Conservation (phyloP, 1,140 invertebrate species). For the Dufourea novaeangliae region DNA sequence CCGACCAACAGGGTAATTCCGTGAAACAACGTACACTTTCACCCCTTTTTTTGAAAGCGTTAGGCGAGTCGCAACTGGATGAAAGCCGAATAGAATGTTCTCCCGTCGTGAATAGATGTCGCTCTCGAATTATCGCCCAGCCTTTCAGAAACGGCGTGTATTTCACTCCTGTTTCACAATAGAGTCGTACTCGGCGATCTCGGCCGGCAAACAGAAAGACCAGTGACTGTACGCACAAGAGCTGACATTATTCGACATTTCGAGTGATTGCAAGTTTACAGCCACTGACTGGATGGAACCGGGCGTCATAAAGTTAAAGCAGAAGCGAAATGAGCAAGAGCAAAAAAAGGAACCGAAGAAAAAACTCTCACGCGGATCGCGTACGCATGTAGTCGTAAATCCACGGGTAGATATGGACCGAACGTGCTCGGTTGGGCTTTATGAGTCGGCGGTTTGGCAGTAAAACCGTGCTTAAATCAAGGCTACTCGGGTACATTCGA, state of each 20-base stretch:
- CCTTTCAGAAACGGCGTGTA: constrained; percentile 17
- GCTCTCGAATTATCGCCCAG: constrained; percentile 15
- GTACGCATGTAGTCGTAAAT: constrained; percentile 56
- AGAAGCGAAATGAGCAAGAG: not conserved
- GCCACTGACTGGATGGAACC: constrained; percentile 30
- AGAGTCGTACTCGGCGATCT: not conserved
- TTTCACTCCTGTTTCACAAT: not conserved
- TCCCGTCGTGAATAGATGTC: constrained; percentile 19
- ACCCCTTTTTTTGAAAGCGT: not conserved
- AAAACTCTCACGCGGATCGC: constrained; percentile 27
- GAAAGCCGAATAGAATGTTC: constrained; percentile 1
- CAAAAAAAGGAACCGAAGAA: not conserved
- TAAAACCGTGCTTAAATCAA: constrained; percentile 53
- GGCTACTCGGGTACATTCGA: constrained; percentile 11
- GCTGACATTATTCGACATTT: constrained; percentile 18
- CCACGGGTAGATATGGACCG: not conserved
- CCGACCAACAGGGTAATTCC: not conserved
- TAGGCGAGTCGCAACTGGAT: not conserved
- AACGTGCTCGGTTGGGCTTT: constrained; percentile 32
- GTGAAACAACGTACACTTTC: constrained; percentile 7
- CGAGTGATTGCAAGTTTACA: constrained; percentile 46
- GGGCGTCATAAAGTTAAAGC: constrained; percentile 45
- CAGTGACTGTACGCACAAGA: no score
- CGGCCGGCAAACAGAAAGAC: no score
- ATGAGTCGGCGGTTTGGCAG: constrained; percentile 38